Evolutionary conservation across 2,888 invertebrate genomes (phyloP).

Genomic region (Trichogramma evanescens): DNA sequence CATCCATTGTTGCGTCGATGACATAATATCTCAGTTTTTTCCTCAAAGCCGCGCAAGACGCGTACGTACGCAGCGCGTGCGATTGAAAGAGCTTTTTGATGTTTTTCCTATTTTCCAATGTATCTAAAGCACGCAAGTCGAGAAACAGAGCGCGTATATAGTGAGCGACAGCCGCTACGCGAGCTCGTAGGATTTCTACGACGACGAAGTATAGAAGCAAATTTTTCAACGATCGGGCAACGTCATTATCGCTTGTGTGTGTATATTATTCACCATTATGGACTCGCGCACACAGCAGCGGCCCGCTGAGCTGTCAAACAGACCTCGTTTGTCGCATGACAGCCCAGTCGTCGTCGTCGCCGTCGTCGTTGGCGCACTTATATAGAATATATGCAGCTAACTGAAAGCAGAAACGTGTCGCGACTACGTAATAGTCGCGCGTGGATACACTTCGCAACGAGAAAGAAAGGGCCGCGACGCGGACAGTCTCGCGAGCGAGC

Average conservation of each 20-base stretch:
- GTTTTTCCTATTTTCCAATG: no score
- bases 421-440: slow-evolving; percentile 11
- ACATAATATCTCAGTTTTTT: no score
- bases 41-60: no score
- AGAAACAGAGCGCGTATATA: neutral
- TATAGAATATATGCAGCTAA: no score
- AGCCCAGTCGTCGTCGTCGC: slow-evolving; percentile 7
- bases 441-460: neutral
- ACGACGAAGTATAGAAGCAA: neutral
- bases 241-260: neutral
- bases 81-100: no score
- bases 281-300: no score
- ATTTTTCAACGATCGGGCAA: slow-evolving; percentile 4
- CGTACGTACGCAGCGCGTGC: no score
- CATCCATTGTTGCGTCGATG: no score
- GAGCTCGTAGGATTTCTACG: no score
- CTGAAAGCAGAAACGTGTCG: slow-evolving; percentile 7
- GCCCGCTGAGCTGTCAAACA: neutral
- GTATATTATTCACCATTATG: no score
- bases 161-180: neutral
- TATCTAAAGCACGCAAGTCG: no score
- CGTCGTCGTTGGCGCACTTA: neutral
- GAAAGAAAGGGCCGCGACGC: neutral
- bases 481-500: neutral
- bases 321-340: neutral